These are phyloP conservation scores for Patella depressa DNA, from an alignment of 2,888 invertebrate genomes.

Conservation along the genomic window DNA sequence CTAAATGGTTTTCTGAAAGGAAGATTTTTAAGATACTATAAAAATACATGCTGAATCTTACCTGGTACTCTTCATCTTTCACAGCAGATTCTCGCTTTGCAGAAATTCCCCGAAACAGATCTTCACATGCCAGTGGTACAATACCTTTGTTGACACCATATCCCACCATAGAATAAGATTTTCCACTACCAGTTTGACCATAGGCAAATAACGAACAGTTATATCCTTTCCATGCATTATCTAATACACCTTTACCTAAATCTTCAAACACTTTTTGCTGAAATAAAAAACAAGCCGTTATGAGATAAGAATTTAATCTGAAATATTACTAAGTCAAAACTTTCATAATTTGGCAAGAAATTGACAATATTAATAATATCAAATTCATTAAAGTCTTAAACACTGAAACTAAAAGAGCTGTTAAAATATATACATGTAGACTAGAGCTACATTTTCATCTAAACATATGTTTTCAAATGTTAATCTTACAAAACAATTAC, in stretches of 20 bases:
- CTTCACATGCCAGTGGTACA: conserved; percentile 64
- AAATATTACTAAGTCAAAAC: too few species aligned
- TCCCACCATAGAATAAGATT: conserved; percentile 69
- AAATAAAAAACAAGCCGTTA: conserved; percentile 16
- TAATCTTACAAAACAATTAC: too few species aligned
- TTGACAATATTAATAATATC: too few species aligned
- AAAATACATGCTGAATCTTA: conserved; percentile 10
- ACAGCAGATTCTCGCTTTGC: conserved; percentile 52
- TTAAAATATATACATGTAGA: too few species aligned
- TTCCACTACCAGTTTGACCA: conserved; percentile 69
- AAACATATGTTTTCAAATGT: too few species aligned
- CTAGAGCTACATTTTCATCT: too few species aligned
- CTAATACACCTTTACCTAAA: conserved; percentile 65
- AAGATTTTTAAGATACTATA: too few species aligned
- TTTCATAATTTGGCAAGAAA: too few species aligned
- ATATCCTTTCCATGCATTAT: conserved; percentile 69
- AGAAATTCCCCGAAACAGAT: conserved; percentile 63
- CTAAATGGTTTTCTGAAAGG: too few species aligned
- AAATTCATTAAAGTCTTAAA: too few species aligned
- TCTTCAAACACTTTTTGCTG: conserved; percentile 65
- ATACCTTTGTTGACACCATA: conserved; percentile 68
- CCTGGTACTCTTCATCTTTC: conserved; percentile 61
- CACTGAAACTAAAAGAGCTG: too few species aligned
- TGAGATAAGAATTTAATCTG: too few species aligned
- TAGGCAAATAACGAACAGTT: conserved; percentile 70